These are phyloP conservation scores for Botia almorhae DNA, from an alignment of 2,797 vertebrate genomes.

Conservation along the genomic window DNA sequence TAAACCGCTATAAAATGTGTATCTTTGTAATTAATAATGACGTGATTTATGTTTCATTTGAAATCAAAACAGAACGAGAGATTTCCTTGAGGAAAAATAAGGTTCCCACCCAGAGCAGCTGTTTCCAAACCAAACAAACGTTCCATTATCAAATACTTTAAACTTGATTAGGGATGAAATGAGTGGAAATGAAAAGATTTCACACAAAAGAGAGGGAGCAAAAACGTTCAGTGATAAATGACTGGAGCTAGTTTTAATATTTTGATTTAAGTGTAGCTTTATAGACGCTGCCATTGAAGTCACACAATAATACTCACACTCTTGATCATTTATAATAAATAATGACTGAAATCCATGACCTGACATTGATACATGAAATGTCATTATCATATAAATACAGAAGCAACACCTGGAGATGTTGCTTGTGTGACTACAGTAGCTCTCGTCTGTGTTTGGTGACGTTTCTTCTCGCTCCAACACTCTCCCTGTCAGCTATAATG, in stretches of 20 bases:
- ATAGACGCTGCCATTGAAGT: conserved; percentile 22
- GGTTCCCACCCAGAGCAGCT: conserved; percentile 13
- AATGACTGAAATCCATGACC: conserved; percentile 1
- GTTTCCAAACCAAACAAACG: conserved; percentile 40
- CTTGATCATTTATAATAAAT: background rate
- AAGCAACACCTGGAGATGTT: background rate
- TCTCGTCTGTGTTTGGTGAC: conserved; percentile 18
- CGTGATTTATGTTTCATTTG: conserved; percentile 42
- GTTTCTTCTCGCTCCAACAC: conserved; percentile 14
- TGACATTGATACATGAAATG: conserved; percentile 9
- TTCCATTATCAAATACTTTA: conserved; percentile 31
- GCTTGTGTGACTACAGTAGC: conserved; percentile 28
- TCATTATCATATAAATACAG: background rate
- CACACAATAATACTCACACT: conserved; percentile 12
- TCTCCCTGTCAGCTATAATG: conserved; percentile 7
- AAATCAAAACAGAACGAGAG: conserved; percentile 51
- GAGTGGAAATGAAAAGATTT: conserved; percentile 7
- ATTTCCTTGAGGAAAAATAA: conserved; percentile 43
- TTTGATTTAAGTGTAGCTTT: background rate
- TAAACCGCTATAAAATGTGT: conserved; percentile 52
- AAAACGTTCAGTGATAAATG: background rate
- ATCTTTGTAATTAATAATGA: conserved; percentile 57
- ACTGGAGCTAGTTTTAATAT: conserved; percentile 27
- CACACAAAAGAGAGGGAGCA: background rate
- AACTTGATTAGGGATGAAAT: conserved; percentile 39